A percentile compares a stretch with the other conserved stretches of the same genome.
Conservation (phyloP, 2,888 invertebrate genomes). For the Idaea straminata region DNA sequence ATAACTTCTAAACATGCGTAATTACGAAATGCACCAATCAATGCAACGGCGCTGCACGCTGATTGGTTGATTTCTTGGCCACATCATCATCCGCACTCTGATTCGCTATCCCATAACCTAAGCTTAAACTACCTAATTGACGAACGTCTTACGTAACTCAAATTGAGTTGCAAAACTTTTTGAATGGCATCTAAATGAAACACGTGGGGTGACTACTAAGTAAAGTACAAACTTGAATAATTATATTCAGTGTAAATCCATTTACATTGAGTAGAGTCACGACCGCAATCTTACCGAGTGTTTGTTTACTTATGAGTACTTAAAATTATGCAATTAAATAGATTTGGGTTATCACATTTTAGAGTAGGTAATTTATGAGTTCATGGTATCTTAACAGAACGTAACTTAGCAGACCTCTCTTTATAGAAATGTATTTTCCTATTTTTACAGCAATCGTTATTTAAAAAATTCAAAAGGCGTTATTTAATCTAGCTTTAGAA, state of each 20-base stretch:
- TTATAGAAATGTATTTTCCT: no score
- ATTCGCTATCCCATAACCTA: neutral
- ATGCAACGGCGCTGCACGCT: neutral
- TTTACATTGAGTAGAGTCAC: slow-evolving; percentile 34
- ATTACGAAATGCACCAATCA: no score
- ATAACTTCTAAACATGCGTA: no score
- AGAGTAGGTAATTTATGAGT: no score
- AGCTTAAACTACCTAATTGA: neutral
- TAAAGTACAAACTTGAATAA: slow-evolving; percentile 28
- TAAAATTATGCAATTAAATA: no score
- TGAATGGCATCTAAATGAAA: slow-evolving; percentile 48
- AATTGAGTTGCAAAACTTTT: slow-evolving; percentile 47
- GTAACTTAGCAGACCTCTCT: no score
- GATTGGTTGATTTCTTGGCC: neutral
- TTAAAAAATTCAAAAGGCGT: no score
- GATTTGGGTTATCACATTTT: no score
- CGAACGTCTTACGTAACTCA: slow-evolving; percentile 21
- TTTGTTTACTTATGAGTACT: slow-evolving; percentile 1
- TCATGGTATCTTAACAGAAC: no score
- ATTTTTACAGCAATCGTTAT: no score
- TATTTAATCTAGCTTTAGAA: no score
- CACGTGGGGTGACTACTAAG: slow-evolving; percentile 29
- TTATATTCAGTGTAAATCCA: slow-evolving; percentile 43
- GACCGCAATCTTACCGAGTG: neutral
- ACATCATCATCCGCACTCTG: neutral